A percentile compares a stretch with the other conserved stretches of the same genome.
These are phyloP conservation scores for Bos javanicus DNA, from an alignment of 2,113 vertebrate species.

Conservation along the genomic window DNA sequence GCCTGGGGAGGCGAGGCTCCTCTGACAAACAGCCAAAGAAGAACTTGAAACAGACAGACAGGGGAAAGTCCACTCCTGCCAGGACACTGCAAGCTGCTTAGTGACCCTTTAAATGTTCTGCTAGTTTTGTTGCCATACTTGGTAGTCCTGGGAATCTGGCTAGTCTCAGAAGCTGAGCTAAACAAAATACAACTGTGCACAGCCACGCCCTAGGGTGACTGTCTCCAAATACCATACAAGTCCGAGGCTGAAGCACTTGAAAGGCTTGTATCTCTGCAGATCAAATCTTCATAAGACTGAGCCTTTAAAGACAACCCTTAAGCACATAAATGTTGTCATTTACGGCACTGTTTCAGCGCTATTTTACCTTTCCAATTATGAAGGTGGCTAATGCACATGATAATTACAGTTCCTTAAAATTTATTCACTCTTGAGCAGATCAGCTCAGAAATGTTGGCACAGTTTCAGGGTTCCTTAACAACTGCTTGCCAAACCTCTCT, in stretches of 20 bases:
- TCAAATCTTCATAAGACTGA: conserved; percentile 60
- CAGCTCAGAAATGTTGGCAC: conserved; percentile 80
- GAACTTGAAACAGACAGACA: conserved; percentile 26
- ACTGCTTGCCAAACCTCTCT: conserved; percentile 84
- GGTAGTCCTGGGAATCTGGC: conserved; percentile 62
- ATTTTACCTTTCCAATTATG: conserved; percentile 80
- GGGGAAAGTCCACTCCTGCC: conserved; percentile 37
- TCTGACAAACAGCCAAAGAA: conserved; percentile 47
- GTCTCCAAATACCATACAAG: conserved; percentile 65
- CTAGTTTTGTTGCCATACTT: conserved; percentile 58
- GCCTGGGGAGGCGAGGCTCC: neutral
- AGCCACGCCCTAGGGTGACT: conserved; percentile 69
- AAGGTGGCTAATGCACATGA: conserved; percentile 76
- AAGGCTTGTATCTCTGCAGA: conserved; percentile 56
- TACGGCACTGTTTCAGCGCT: conserved; percentile 63
- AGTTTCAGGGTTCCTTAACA: conserved; percentile 79
- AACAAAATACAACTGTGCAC: conserved; percentile 69
- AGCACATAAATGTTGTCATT: conserved; percentile 61
- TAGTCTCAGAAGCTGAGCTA: conserved; percentile 58
- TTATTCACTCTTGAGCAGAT: conserved; percentile 80
- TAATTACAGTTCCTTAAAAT: conserved; percentile 81
- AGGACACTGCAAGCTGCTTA: conserved; percentile 44
- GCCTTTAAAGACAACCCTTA: conserved; percentile 59
- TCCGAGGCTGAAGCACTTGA: conserved; percentile 59
- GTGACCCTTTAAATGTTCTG: conserved; percentile 42